Percentiles rank a stretch among this genome's conserved stretches.
Evolutionary conservation across 2,113 vertebrate species (phyloP).

Genomic region (Pluvianellus socialis): DNA sequence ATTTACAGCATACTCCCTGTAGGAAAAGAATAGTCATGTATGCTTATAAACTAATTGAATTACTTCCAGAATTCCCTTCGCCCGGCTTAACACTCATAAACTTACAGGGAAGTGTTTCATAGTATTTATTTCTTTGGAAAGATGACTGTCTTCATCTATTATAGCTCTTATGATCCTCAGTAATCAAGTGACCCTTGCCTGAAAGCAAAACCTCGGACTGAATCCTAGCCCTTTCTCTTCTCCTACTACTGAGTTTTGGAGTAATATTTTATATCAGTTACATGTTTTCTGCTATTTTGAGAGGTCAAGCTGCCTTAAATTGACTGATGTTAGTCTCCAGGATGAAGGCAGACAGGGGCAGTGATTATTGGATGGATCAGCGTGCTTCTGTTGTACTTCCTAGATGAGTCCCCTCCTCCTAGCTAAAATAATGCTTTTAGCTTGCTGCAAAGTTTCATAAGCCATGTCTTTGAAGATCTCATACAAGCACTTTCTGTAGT

Average conservation of each 20-base stretch:
- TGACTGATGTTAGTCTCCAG: neutral
- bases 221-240: neutral
- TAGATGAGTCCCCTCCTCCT: neutral
- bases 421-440: neutral
- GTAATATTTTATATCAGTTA: neutral
- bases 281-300: neutral
- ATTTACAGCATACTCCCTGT: neutral
- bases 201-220: neutral
- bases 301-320: neutral
- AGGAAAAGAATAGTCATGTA: neutral
- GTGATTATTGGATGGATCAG: neutral
- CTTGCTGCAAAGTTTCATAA: neutral
- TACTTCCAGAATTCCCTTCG: neutral
- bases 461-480: neutral
- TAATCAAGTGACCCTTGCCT: neutral
- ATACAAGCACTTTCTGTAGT: neutral
- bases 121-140: neutral
- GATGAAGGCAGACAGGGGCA: neutral
- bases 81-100: neutral
- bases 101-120: neutral
- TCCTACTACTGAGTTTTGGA: neutral
- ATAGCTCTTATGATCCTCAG: neutral
- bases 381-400: neutral
- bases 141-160: neutral
- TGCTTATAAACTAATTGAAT: neutral